Evolutionary conservation across 2,888 invertebrate species (phyloP), one percentile per base, ranked within the genome.

Genomic region (Morinoia aosen): DNA sequence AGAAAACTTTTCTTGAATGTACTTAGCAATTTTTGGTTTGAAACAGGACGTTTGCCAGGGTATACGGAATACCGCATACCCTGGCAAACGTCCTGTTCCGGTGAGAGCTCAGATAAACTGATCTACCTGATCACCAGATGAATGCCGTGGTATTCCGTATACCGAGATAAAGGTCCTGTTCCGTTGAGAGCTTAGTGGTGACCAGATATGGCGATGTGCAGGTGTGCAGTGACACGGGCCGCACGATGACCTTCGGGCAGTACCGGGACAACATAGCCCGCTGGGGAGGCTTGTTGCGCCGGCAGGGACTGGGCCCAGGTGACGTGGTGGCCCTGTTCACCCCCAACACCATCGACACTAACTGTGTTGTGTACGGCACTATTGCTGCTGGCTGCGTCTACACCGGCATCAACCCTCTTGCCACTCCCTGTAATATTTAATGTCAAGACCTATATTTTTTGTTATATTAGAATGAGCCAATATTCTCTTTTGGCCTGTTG

Each of bases 341-440:
- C 40, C 95, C 95, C 39, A 95, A 95, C 64, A 61, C 58, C 40
- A 40, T 95, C 61, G 95, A 95, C 25, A 12, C 10, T 3, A 61
- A 61, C 64, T 40, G 40, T 48, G 48, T 95, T 12, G 64, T 39
- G 61, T 95, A 57, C 56, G 98, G 98, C 0, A 97, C 98, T 58
- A 97, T 98, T 61, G 98, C 98, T 97, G 98, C 98, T 91, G 98
- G 98, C 0, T 97, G 98, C 2, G 97, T 98, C 25, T 98, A 98
- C 7, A 64, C 95, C 57, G 95, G 95, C 64, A 76, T 76, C 48
- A 95, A 95, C 19, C 95, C 95, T 39, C 58, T 76, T 2, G 16
- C 25, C 33, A 76, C 76, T 76, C 76, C 76, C 10, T 2, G 76
- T 76, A 61, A 61, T 61, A 1, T 5, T 61, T 61, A 16, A 12